Conservation (phyloP, 2,888 invertebrate genomes). For the Troilus luridus region DNA sequence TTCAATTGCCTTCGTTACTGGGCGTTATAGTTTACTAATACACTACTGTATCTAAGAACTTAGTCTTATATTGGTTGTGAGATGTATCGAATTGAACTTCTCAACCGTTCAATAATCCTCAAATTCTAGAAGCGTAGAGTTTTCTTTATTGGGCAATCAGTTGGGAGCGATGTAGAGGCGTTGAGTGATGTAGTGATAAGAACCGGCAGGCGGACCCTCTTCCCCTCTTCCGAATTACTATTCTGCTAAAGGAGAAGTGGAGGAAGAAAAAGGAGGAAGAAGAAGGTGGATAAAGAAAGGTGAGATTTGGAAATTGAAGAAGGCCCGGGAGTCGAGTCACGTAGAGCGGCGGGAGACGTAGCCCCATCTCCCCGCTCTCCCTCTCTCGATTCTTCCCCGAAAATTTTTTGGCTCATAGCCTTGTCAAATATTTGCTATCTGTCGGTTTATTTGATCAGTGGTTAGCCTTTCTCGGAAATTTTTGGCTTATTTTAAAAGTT, state of each 20-base stretch:
- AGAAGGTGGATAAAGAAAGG: conserved; percentile 37
- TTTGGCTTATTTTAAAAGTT: conserved; percentile 31
- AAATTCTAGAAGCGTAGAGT: background rate
- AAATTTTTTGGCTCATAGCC: conserved; percentile 29
- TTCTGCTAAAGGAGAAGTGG: conserved; percentile 23
- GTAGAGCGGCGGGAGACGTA: conserved; percentile 15
- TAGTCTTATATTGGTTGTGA: background rate
- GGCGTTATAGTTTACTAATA: too few relatives aligned
- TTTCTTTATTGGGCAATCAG: conserved; percentile 27
- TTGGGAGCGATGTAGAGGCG: background rate
- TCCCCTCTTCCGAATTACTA: background rate
- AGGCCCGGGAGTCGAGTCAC: conserved; percentile 17
- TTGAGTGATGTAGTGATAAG: conserved; percentile 47
- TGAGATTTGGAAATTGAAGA: conserved; percentile 45
- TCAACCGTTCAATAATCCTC: background rate
- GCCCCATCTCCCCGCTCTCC: background rate
- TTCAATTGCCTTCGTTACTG: too few relatives aligned
- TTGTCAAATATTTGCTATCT: conserved; percentile 35
- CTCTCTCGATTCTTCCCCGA: background rate
- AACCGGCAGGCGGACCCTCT: background rate
- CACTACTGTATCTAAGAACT: too few relatives aligned
- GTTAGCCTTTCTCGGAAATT: conserved; percentile 30
- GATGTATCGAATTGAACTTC: background rate
- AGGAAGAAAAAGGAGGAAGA: conserved; percentile 26
- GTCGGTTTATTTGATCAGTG: conserved; percentile 43